Evolutionary conservation across 1,140 invertebrate genomes (phyloP).

Genomic region (Drosophila dunni): DNA sequence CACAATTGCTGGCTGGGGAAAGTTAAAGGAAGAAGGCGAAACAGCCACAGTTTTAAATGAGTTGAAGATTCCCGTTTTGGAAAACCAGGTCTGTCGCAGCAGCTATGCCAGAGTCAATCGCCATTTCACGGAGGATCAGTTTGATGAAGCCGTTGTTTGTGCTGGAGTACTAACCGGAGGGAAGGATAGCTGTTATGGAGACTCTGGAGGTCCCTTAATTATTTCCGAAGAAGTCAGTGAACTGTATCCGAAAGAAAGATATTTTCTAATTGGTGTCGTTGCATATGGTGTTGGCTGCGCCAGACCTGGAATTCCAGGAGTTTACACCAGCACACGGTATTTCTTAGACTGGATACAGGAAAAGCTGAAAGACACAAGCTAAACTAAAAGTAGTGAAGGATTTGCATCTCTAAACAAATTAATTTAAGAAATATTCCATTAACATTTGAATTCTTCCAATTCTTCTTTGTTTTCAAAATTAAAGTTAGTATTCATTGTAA

Average conservation of each 20-base stretch:
- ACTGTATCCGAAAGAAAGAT: conserved; percentile 59
- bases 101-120: conserved; percentile 86
- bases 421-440: too few relatives aligned
- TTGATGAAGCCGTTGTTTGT: conserved; percentile 88
- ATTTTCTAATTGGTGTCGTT: conserved; percentile 89
- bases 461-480: too few relatives aligned
- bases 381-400: background rate
- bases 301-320: conserved; percentile 88
- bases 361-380: conserved; percentile 57
- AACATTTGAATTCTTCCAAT: too few relatives aligned
- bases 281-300: conserved; percentile 90
- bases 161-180: conserved; percentile 90
- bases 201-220: conserved; percentile 94
- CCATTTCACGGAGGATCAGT: conserved; percentile 87
- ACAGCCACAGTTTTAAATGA: conserved; percentile 87
- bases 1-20: conserved; percentile 90
- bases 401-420: too few relatives aligned
- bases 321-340: conserved; percentile 89
- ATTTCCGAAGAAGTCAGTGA: conserved; percentile 67
- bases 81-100: conserved; percentile 86
- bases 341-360: conserved; percentile 86
- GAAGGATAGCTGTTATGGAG: conserved; percentile 94
- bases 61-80: conserved; percentile 89
- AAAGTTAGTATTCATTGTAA: too few relatives aligned
- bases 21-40: conserved; percentile 85